Conservation (phyloP, 2,113 vertebrate genomes). For the Pituophis catenifer region DNA sequence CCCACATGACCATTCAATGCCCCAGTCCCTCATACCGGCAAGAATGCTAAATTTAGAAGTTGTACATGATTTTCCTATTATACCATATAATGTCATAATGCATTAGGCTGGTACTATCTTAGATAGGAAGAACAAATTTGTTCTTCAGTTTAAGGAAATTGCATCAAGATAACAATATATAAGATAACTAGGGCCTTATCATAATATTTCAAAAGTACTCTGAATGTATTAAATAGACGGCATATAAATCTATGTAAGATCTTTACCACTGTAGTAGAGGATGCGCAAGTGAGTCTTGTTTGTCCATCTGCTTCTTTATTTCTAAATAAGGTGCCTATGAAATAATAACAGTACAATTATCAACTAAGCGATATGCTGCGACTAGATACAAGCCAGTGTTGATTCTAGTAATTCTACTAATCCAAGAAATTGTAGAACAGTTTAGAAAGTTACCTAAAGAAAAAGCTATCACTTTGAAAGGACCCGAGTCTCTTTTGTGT, state of each 20-base stretch:
- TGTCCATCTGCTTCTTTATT: constrained; percentile 95
- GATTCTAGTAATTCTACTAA: not conserved
- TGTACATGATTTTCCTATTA: not conserved
- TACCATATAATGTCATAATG: not conserved
- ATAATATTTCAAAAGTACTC: not conserved
- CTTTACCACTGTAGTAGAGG: constrained; percentile 86
- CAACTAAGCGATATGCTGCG: not conserved
- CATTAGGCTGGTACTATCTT: not conserved
- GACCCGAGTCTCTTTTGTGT: not conserved
- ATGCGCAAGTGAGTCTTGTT: constrained; percentile 86
- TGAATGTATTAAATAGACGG: not conserved
- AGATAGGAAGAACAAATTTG: not conserved
- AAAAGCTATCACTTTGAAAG: not conserved
- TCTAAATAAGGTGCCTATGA: constrained; percentile 88
- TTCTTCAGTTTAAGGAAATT: not conserved
- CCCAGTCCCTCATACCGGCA: not conserved
- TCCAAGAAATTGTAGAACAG: not conserved
- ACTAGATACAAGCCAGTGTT: not conserved
- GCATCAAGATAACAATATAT: not conserved
- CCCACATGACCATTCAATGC: not conserved
- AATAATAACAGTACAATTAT: constrained; percentile 46
- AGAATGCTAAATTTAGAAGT: not conserved
- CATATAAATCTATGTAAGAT: constrained; percentile 13
- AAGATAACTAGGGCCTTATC: not conserved
- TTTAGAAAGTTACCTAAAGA: not conserved